phyloP scores from a whole-genome alignment of 2,888 invertebrate genomes.

The Drosophila acutilabella region DNA sequence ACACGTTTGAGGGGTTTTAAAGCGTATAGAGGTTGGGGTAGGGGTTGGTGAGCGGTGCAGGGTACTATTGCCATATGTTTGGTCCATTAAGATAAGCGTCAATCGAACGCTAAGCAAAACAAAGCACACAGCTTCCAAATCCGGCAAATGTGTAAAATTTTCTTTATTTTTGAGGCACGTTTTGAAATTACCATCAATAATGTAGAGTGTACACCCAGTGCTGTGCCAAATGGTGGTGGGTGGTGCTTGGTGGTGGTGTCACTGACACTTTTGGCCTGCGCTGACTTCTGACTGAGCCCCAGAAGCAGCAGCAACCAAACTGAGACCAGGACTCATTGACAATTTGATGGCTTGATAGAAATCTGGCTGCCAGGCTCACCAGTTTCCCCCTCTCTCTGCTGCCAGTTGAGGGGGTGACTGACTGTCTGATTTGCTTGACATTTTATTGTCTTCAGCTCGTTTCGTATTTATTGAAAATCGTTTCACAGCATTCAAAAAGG shows the following conservation, averaged over 20 bases:
- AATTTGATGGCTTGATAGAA: conserved; percentile 78
- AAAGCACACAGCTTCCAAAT: conserved; percentile 74
- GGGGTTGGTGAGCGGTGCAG: not conserved
- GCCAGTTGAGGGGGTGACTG: conserved; percentile 24
- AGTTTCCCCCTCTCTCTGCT: not conserved
- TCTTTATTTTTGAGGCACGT: conserved; percentile 71
- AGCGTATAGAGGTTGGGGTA: not conserved
- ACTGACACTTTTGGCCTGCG: conserved; percentile 61
- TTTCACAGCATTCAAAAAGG: conserved; percentile 37
- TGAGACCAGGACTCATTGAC: conserved; percentile 53
- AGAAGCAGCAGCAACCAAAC: conserved; percentile 14
- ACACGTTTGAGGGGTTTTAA: conserved; percentile 61
- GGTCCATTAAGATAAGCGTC: conserved; percentile 82
- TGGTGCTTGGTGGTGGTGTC: conserved; percentile 44
- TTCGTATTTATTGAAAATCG: conserved; percentile 74
- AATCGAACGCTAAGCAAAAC: conserved; percentile 68
- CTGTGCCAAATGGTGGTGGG: conserved; percentile 8
- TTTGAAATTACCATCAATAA: conserved; percentile 82
- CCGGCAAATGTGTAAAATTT: conserved; percentile 80
- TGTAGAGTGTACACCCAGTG: conserved; percentile 48
- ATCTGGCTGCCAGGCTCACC: conserved; percentile 47
- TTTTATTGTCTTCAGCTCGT: conserved; percentile 72
- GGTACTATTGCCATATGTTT: conserved; percentile 69
- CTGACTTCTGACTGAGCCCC: conserved; percentile 67
- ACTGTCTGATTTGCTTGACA: conserved; percentile 60